phyloP scores from a whole-genome alignment of 1,140 invertebrate species.

The Eupeodes corollae region DNA sequence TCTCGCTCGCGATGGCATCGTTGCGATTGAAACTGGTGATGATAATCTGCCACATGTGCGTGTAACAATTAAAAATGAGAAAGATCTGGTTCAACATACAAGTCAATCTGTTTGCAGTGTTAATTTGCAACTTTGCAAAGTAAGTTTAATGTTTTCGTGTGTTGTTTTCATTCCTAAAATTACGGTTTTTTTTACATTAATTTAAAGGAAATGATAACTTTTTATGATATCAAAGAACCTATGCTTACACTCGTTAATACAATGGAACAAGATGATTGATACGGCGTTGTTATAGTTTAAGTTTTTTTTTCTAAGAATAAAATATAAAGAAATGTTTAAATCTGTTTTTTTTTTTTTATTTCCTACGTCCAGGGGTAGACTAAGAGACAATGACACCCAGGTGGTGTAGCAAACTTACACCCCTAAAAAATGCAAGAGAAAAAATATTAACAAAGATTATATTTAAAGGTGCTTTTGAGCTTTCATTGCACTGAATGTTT shows the following conservation, averaged over 20 bases:
- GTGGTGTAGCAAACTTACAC: too few relatives aligned
- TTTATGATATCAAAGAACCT: conserved; percentile 7
- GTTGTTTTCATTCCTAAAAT: neutral
- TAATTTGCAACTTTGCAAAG: conserved; percentile 5
- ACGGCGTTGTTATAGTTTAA: too few relatives aligned
- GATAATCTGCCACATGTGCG: conserved; percentile 11
- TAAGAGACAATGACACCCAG: too few relatives aligned
- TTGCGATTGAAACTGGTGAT: conserved; percentile 6
- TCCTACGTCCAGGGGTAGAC: too few relatives aligned
- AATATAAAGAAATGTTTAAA: too few relatives aligned
- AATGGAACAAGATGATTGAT: neutral
- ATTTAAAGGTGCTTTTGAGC: too few relatives aligned
- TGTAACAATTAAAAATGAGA: conserved; percentile 1
- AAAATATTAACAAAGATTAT: too few relatives aligned
- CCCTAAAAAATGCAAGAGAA: too few relatives aligned
- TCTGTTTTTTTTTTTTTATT: too few relatives aligned
- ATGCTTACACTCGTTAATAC: conserved; percentile 1
- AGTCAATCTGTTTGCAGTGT: conserved; percentile 8
- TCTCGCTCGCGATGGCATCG: conserved; percentile 7
- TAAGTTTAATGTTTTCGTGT: neutral
- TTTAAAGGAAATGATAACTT: conserved; percentile 5
- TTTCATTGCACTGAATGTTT: too few relatives aligned
- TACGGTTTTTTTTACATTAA: neutral
- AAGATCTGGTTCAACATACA: conserved; percentile 1
- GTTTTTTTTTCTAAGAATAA: too few relatives aligned